Base-by-base conservation (phyloP, 2,888 invertebrate genomes). In the Drosophila ustulata region DNA sequence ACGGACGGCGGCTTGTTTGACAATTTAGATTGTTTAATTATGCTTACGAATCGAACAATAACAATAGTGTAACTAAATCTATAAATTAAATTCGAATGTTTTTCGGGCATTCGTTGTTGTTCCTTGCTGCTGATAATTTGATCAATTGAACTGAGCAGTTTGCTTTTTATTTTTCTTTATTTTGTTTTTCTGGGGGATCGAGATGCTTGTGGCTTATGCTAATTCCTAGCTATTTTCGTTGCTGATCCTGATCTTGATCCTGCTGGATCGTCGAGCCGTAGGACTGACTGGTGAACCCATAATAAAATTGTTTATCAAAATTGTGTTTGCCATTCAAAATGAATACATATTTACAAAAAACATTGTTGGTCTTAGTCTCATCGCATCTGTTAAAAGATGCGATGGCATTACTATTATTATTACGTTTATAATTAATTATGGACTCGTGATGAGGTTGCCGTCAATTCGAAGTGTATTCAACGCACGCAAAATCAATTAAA, bases 261-360 rank as follows among this genome's bases (percentile, higher is more conserved):
- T 45, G 45, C 43, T 41, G 37, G 8, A 18, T 18, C 18, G 18
- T 18, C 18, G 18, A 9, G 39, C 69, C 41, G 46, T 57, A 56
- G 45, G 37, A 37, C 37, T 37, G 37, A 41, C 39, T 41, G 51
- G 43, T 37, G 62, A 65, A 68, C 63, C 79, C 63, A 79, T 71
- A 74, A 32, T 69, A 69, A 79, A 77, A 77, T 66, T 41, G 6
- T 75, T 63, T 83, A 80, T 81, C 80, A 83, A 82, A 81, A 80
- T 34, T 39, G 5, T 34, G 28, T 4, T 41, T 25, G 43, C 46
- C 49, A 37, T 58, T 66, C 37, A 61, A 73, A 74, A 65, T 28
- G 25, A 68, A 68, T 49, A 55, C 49, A 65, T 65, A 75, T 72
- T 49, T 75, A 75, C 68, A 72, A 65, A 75, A 72, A 41, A 49